Evolutionary conservation across 2,888 invertebrate species (phyloP).

Genomic region (Patella pellucida): DNA sequence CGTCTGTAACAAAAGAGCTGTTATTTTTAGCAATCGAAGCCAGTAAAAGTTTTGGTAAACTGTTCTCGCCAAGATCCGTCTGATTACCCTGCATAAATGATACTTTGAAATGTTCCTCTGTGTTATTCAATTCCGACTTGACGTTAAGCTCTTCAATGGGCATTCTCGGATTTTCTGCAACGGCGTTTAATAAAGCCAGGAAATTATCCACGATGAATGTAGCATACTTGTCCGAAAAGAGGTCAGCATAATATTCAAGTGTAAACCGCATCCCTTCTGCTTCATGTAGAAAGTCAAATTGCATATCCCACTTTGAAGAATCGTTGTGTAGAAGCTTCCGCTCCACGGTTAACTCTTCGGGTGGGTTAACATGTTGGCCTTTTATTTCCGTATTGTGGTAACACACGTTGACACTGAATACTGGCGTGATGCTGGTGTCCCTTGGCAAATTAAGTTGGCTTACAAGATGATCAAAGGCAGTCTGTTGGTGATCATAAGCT

Average conservation of each 20-base stretch:
- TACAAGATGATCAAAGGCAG: neutral
- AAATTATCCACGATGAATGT: neutral
- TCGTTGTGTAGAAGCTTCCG: slow-evolving; percentile 1
- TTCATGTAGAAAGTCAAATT: neutral
- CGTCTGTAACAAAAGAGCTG: neutral
- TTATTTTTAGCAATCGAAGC: neutral
- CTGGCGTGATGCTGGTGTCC: slow-evolving; percentile 2
- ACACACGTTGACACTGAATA: neutral
- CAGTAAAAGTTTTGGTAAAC: neutral
- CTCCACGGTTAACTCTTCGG: neutral
- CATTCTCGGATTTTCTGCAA: neutral
- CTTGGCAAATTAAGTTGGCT: neutral
- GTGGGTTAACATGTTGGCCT: neutral
- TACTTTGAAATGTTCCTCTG: neutral
- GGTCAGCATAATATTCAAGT: neutral
- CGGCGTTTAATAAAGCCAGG: neutral
- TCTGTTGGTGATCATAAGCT: slow-evolving; percentile 5
- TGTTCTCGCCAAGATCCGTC: neutral
- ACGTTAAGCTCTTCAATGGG: neutral
- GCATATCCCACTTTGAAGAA: slow-evolving; percentile 2
- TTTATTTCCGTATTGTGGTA: slow-evolving; percentile 5
- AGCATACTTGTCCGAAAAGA: neutral
- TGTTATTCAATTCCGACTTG: neutral
- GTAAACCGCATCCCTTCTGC: neutral
- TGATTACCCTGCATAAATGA: neutral